Conservation (phyloP, 2,113 vertebrate species). For the Kobus ellipsiprymnus region DNA sequence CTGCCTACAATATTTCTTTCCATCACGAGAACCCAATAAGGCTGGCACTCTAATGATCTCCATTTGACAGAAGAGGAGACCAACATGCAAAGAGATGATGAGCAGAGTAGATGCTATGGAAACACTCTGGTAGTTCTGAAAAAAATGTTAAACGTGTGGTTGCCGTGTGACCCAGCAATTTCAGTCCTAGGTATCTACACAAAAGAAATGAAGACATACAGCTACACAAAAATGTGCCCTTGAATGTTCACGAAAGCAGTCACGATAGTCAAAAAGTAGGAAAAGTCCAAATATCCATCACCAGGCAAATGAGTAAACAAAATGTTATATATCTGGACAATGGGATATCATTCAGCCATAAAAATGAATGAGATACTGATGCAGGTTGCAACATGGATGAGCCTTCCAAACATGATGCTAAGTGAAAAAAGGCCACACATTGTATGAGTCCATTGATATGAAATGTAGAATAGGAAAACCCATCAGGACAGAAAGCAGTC, state of each 20-base stretch:
- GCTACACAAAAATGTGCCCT: fast-evolving
- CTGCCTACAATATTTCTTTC: background rate
- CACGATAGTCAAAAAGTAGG: background rate
- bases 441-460: background rate
- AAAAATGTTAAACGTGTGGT: background rate
- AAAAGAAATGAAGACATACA: background rate
- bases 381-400: background rate
- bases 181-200: no score
- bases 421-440: background rate
- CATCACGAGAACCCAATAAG: background rate
- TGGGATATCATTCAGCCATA: background rate
- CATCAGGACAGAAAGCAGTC: background rate
- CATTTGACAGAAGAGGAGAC: background rate
- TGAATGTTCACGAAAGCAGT: background rate
- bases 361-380: background rate
- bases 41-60: no score
- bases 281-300: background rate
- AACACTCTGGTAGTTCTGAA: no score
- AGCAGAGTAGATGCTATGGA: no score
- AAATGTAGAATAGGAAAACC: background rate
- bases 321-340: background rate
- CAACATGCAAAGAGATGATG: background rate
- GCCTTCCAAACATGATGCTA: background rate
- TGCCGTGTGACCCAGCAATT: background rate
- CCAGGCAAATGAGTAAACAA: background rate